A percentile compares a stretch with the other conserved stretches of the same genome.
phyloP scores from a whole-genome alignment of 2,888 invertebrate genomes.

The Eremobia ochroleuca region DNA sequence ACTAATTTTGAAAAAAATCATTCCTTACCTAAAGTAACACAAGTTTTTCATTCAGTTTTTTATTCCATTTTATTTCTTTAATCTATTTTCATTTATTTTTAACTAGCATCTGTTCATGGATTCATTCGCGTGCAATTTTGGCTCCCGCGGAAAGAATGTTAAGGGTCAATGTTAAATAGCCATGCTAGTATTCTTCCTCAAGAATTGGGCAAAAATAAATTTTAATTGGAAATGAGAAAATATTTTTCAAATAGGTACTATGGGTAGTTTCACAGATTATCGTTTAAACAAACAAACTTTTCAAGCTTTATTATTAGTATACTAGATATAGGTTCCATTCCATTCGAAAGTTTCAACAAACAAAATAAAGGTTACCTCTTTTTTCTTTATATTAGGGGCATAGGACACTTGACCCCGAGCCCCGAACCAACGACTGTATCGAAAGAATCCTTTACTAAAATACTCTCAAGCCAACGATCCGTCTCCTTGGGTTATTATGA shows the following conservation, averaged over 20 bases:
- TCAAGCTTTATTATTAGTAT: background rate
- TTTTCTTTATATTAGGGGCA: constrained; percentile 6
- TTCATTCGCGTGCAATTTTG: background rate
- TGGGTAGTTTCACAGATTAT: background rate
- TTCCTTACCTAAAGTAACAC: background rate
- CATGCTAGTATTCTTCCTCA: background rate
- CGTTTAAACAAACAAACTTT: background rate
- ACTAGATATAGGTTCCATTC: background rate
- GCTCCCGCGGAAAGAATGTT: too few relatives aligned
- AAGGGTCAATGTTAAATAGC: background rate
- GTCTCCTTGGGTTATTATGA: constrained; percentile 23
- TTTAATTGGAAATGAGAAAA: background rate
- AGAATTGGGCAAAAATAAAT: background rate
- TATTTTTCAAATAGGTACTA: background rate
- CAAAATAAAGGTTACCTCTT: constrained; percentile 6
- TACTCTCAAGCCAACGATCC: constrained; percentile 48
- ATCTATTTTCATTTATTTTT: background rate
- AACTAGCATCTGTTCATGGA: background rate
- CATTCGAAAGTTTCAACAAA: background rate
- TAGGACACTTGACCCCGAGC: constrained; percentile 22
- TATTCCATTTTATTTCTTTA: background rate
- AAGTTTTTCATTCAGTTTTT: background rate
- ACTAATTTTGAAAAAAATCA: background rate
- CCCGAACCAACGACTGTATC: constrained; percentile 31
- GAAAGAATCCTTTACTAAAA: constrained; percentile 33